These are phyloP conservation scores for Eremophila alpestris DNA, from an alignment of 2,797 vertebrate genomes.

Conservation along the genomic window DNA sequence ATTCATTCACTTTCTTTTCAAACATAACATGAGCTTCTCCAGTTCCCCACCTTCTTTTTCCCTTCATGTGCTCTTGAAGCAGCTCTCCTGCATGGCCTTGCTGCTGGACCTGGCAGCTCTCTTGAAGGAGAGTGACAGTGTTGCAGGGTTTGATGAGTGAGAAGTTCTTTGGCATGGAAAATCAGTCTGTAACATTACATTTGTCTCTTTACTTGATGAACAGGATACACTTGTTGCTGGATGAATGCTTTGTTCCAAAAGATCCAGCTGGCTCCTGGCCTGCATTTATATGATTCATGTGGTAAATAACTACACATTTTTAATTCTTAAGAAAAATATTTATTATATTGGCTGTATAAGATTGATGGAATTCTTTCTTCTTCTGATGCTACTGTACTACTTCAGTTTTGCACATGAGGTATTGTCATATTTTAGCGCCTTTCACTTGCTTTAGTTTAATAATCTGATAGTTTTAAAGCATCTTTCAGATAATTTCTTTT, in stretches of 20 bases:
- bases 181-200: background rate
- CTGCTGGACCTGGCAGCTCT: conserved; percentile 14
- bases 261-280: background rate
- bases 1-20: background rate
- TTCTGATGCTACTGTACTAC: background rate
- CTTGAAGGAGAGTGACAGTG: background rate
- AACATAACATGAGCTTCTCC: background rate
- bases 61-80: background rate
- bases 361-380: background rate
- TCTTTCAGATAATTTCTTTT: background rate
- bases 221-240: background rate
- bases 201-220: background rate
- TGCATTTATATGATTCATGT: background rate
- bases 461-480: background rate
- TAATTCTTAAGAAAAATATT: background rate
- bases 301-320: background rate
- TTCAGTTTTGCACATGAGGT: background rate
- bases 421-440: background rate
- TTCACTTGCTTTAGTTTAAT: background rate
- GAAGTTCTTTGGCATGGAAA: background rate
- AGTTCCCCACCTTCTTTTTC: background rate
- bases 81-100: background rate
- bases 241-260: background rate
- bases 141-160: background rate
- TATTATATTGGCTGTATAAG: background rate